Conservation (phyloP, 1,140 invertebrate genomes). For the Rhagoletis pomonella region DNA sequence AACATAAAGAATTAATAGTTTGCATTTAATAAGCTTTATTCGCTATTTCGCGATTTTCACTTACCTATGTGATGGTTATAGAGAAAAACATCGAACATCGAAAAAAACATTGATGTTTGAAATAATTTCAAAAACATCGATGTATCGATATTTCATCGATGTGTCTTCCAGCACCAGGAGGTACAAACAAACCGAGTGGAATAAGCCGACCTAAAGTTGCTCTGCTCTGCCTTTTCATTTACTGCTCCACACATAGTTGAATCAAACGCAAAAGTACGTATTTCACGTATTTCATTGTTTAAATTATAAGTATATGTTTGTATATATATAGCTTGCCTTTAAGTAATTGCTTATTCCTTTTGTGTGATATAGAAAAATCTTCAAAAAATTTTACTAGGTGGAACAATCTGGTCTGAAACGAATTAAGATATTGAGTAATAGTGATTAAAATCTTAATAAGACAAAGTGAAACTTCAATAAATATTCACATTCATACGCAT, state of each 20-base stretch:
- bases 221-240: constrained; percentile 20
- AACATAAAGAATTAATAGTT: too few species aligned
- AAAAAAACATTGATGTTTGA: too few species aligned
- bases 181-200: constrained; percentile 5
- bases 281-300: background rate
- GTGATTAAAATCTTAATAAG: background rate
- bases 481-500: constrained; percentile 17
- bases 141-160: too few species aligned
- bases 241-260: too few species aligned
- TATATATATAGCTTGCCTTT: background rate
- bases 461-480: constrained; percentile 18
- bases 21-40: too few species aligned
- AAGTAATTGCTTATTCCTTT: background rate
- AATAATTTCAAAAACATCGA: too few species aligned
- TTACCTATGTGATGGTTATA: too few species aligned
- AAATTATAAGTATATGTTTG: constrained; percentile 2
- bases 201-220: constrained; percentile 12
- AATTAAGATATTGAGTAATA: background rate
- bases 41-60: too few species aligned
- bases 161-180: too few species aligned
- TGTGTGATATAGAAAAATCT: background rate
- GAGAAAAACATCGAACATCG: too few species aligned
- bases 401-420: constrained; percentile 35
- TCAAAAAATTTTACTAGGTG: constrained; percentile 20
- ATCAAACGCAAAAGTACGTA: constrained; percentile 18